A percentile compares a stretch with the other conserved stretches of the same genome.
Conservation (phyloP, 2,113 vertebrate species). For the Aegotheles bennettii region DNA sequence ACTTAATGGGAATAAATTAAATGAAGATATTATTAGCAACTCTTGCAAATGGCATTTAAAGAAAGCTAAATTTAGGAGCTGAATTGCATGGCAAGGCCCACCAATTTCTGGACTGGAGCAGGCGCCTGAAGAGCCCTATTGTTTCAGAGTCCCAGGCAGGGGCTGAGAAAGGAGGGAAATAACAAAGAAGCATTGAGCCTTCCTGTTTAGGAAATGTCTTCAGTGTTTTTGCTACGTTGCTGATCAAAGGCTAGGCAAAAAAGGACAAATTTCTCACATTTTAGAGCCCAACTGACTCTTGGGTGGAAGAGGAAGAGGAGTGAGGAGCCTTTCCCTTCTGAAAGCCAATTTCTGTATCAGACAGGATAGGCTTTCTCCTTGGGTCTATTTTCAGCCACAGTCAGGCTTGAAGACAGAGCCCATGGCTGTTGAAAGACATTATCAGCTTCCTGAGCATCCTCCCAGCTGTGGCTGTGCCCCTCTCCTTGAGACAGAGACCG, state of each 20-base stretch:
- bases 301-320: slow-evolving; percentile 40
- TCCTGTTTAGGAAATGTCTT: slow-evolving; percentile 65
- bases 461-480: neutral
- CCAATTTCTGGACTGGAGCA: neutral
- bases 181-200: slow-evolving; percentile 56
- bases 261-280: slow-evolving; percentile 39
- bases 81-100: neutral
- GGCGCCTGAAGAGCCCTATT: slow-evolving; percentile 19
- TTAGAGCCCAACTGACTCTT: neutral
- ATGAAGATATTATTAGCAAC: neutral
- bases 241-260: slow-evolving; percentile 44
- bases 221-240: slow-evolving; percentile 32
- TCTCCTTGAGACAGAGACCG: accelerated
- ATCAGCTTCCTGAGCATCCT: neutral
- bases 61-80: slow-evolving; percentile 2
- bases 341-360: neutral
- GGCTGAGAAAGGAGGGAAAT: slow-evolving; percentile 59
- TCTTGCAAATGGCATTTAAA: neutral
- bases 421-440: neutral
- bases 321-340: neutral
- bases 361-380: neutral
- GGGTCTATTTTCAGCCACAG: neutral
- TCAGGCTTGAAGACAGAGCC: neutral
- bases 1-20: neutral
- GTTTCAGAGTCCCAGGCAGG: slow-evolving; percentile 38